These are phyloP conservation scores for Macroglossus sobrinus DNA, from an alignment of 2,113 vertebrate species.

Conservation along the genomic window DNA sequence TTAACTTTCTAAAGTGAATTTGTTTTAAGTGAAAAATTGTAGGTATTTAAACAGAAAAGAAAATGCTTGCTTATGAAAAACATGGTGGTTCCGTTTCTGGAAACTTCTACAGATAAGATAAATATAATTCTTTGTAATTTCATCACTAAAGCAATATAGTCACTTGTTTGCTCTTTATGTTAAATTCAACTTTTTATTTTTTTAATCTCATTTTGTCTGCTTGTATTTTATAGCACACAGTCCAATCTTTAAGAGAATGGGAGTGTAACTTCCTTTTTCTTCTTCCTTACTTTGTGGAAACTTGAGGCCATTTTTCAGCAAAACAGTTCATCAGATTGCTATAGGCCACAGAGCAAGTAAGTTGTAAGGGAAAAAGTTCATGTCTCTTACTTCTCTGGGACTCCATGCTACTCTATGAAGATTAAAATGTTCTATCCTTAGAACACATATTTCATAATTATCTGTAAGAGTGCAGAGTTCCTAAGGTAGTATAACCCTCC, in stretches of 20 bases:
- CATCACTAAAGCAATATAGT: neutral
- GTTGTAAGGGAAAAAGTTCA: conserved; percentile 4
- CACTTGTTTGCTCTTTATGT: neutral
- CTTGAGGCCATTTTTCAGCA: conserved; percentile 42
- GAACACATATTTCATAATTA: neutral
- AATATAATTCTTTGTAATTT: conserved; percentile 4
- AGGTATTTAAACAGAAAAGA: neutral
- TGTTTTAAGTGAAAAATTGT: neutral
- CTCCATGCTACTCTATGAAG: neutral
- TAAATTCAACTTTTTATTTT: conserved; percentile 45
- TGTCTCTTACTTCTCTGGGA: neutral
- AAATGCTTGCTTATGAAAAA: conserved; percentile 18
- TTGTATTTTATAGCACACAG: conserved; percentile 32
- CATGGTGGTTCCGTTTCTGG: conserved; percentile 11
- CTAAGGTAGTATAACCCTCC: neutral
- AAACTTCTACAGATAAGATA: conserved; percentile 20
- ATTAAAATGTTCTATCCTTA: neutral
- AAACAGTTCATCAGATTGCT: conserved; percentile 44
- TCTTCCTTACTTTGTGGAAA: neutral
- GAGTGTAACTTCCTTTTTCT: neutral
- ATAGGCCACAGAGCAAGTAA: conserved; percentile 30
- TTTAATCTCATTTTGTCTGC: conserved; percentile 25
- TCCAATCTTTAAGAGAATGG: neutral
- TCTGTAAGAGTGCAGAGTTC: neutral
- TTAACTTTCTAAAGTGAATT: conserved; percentile 22